Evolutionary conservation across 2,888 invertebrate genomes (phyloP).

Genomic region (Amblyteles armatorius): DNA sequence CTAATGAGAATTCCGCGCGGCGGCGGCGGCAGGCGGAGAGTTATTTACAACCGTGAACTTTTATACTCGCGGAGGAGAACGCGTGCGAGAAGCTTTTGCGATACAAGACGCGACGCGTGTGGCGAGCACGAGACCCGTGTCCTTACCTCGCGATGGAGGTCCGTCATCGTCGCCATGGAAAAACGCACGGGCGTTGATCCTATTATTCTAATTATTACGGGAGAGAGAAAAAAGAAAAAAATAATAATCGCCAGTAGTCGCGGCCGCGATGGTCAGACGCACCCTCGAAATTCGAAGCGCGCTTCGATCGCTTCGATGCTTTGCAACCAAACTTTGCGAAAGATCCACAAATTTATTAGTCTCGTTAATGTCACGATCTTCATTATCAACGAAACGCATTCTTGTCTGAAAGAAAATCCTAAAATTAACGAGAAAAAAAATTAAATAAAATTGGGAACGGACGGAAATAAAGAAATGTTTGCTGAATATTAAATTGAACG

Average conservation of each 20-base stretch:
- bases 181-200: background rate
- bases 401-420: background rate
- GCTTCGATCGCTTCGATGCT: background rate
- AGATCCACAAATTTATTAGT: background rate
- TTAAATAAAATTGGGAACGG: background rate
- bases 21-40: constrained; percentile 47
- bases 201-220: background rate
- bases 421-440: background rate
- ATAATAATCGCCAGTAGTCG: constrained; percentile 28
- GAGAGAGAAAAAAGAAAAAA: background rate
- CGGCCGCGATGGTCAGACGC: constrained; percentile 31
- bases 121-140: constrained; percentile 23
- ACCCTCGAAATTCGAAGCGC: background rate
- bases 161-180: background rate
- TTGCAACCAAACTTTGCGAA: background rate
- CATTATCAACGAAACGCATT: background rate
- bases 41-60: constrained; percentile 67
- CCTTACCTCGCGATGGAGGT: background rate
- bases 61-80: constrained; percentile 49
- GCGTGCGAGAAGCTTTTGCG: constrained; percentile 34
- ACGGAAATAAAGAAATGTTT: background rate
- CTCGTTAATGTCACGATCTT: background rate
- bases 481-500: background rate
- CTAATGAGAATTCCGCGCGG: constrained; percentile 78
- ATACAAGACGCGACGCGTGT: constrained; percentile 24